phyloP scores from a whole-genome alignment of 2,888 invertebrate species.

The Lordiphosa fenestrarum region DNA sequence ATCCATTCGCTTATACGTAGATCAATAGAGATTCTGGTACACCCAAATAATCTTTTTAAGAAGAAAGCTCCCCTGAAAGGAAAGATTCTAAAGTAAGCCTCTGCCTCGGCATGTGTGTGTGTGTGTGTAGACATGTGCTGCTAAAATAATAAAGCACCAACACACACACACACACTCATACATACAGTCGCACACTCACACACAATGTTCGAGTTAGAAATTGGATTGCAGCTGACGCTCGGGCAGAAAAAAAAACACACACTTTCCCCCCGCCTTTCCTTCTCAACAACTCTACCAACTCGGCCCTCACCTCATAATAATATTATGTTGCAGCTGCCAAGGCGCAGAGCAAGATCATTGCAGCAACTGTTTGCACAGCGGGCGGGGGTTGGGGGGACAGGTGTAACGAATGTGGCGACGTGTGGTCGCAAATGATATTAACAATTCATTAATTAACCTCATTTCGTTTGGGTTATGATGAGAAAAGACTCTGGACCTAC shows the following conservation, averaged over 20 bases:
- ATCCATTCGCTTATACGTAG: no score
- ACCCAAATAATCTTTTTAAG: no score
- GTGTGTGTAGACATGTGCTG: slow-evolving; percentile 49
- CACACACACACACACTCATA: slow-evolving; percentile 3
- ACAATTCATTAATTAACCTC: slow-evolving; percentile 76
- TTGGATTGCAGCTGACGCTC: slow-evolving; percentile 69
- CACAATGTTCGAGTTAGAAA: slow-evolving; percentile 59
- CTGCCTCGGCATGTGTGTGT: slow-evolving; percentile 2
- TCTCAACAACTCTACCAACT: slow-evolving; percentile 5
- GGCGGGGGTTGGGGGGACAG: slow-evolving; percentile 3
- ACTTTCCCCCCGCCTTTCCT: background rate
- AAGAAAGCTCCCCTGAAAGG: background rate
- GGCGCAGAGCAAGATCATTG: slow-evolving; percentile 65
- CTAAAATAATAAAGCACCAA: slow-evolving; percentile 70
- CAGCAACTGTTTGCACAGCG: slow-evolving; percentile 56
- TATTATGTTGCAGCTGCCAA: slow-evolving; percentile 72
- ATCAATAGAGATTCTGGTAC: no score
- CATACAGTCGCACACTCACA: slow-evolving; percentile 24
- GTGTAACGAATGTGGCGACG: slow-evolving; percentile 55
- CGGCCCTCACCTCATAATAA: slow-evolving; percentile 54
- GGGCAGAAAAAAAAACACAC: slow-evolving; percentile 32
- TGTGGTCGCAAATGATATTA: slow-evolving; percentile 75
- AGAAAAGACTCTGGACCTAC: slow-evolving; percentile 23
- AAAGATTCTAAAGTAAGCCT: background rate
- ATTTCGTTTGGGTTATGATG: slow-evolving; percentile 66